Base-by-base conservation (phyloP, 2,888 invertebrate genomes). In the Calliphora vomitoria region DNA sequence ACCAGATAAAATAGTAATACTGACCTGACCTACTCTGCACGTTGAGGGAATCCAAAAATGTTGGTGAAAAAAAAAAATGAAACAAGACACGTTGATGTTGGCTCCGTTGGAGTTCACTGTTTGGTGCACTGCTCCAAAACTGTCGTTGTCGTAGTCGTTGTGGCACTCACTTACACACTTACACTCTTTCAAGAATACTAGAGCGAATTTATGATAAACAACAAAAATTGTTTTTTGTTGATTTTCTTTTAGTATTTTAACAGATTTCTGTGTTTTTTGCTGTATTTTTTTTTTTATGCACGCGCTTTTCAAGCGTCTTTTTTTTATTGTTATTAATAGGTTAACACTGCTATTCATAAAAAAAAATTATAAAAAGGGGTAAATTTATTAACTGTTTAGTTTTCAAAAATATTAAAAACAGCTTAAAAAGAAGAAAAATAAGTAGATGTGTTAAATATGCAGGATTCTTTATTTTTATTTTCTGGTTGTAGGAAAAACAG, bases 11-110 rank as follows among this genome's bases (percentile, higher is more conserved):
- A 66, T 58, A 87, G 79, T 85, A 85, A 80, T 87, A 87, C 87
- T 87, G 85, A 87, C 87, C 87, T 87, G 87, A 87, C 87, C 87
- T 87, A 87, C 72, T 84, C 79, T 87, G 66, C 44, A 71, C 50
- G 72, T 44, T 60, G 66, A 74, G 41, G 58, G 53, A 71, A 86
- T 83, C 66, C 55, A 25, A 75, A 83, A 20, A 18, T 55, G 76
- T 53, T 69, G 13, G n/a, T 13, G 44, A 50, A 47, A 82, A 31
- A 75, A 75, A 20, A 86, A 60, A 25, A 25, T 25, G 25, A 25
- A 25, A 25, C n/a, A 80, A 75, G 35, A 66, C 62, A 66, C 47
- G 35, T 75, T 74, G 66, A 79, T 79, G 50, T 50, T 69, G 84
- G 82, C 85, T 87, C 82, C 75, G 75, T 55, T 85, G 85, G 85